Percentiles rank a stretch among this genome's conserved stretches.
Conservation (phyloP, 1,140 invertebrate species). For the Ericerus pela region DNA sequence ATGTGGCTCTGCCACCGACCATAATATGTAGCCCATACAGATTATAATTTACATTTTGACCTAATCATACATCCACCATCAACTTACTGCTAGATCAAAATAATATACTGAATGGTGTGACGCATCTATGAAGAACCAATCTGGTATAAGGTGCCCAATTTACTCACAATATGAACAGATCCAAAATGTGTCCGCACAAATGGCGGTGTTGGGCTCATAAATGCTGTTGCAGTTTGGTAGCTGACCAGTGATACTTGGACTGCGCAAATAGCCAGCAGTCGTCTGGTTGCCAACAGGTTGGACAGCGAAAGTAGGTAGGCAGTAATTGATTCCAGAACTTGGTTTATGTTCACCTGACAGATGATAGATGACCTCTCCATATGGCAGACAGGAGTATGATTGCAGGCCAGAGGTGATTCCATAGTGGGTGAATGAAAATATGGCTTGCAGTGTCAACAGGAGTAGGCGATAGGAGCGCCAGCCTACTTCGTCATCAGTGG, state of each 20-base stretch:
- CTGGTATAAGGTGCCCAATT: no score
- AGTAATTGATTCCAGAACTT: constrained; percentile 67
- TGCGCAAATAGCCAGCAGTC: constrained; percentile 36
- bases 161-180: constrained; percentile 51
- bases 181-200: constrained; percentile 43
- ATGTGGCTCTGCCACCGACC: no score
- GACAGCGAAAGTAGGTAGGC: constrained; percentile 68
- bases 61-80: no score
- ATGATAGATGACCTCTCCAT: constrained; percentile 68
- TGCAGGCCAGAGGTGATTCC: constrained; percentile 70
- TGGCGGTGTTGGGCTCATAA: constrained; percentile 57
- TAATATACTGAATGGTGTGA: no score
- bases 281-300: constrained; percentile 42
- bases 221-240: constrained; percentile 54
- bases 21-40: no score
- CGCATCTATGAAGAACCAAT: no score
- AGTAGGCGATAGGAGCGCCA: neutral
- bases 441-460: constrained; percentile 39
- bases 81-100: no score
- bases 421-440: constrained; percentile 50
- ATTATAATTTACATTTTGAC: no score
- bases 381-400: constrained; percentile 75
- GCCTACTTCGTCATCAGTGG: neutral
- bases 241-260: constrained; percentile 38
- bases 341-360: constrained; percentile 59